Evolutionary conservation across 2,888 invertebrate genomes (phyloP).

Genomic region (Phortica magna): DNA sequence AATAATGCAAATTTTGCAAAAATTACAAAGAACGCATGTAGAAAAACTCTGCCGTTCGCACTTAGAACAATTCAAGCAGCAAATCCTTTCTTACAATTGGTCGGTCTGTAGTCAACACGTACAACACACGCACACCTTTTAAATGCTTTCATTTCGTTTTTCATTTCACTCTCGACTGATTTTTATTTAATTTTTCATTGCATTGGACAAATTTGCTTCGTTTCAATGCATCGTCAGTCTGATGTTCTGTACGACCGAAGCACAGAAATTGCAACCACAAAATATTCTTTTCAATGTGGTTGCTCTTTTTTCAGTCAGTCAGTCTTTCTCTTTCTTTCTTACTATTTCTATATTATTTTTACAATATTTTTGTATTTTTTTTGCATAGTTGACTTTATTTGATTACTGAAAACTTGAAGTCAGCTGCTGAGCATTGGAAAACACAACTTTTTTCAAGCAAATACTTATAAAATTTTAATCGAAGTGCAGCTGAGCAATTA

Average conservation of each 20-base stretch:
- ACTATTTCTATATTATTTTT: too few species aligned
- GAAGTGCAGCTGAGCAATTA: too few species aligned
- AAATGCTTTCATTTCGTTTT: not conserved
- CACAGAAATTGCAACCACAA: conserved; percentile 10
- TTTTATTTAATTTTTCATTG: conserved; percentile 22
- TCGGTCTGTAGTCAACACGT: too few species aligned
- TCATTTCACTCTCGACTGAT: not conserved
- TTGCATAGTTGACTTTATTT: conserved; percentile 27
- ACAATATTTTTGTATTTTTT: too few species aligned
- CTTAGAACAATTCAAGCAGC: too few species aligned
- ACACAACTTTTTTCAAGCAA: too few species aligned
- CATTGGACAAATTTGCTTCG: not conserved
- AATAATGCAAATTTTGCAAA: too few species aligned
- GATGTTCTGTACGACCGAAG: not conserved
- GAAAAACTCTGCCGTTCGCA: too few species aligned
- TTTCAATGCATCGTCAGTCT: not conserved
- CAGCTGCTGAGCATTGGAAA: too few species aligned
- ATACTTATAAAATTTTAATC: too few species aligned
- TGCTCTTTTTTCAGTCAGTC: not conserved
- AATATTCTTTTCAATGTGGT: conserved; percentile 24
- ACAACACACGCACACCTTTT: not conserved
- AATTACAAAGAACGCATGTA: too few species aligned
- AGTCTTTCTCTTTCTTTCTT: not conserved
- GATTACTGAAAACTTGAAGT: not conserved
- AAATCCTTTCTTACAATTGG: too few species aligned